These are phyloP conservation scores for Trigoniulus corallinus DNA, from an alignment of 1,140 invertebrate genomes.

Conservation along the genomic window DNA sequence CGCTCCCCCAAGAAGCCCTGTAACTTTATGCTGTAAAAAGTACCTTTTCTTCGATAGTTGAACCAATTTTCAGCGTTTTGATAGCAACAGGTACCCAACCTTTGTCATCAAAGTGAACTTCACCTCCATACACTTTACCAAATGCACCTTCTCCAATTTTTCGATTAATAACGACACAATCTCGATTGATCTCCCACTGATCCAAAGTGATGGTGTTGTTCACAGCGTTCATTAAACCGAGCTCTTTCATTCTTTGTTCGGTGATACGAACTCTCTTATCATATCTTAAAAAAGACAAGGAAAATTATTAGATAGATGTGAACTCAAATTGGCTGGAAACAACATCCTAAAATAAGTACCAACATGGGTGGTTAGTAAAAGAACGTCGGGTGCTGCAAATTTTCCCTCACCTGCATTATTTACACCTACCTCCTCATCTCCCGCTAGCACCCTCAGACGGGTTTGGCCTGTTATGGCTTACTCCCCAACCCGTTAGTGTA, in stretches of 20 bases:
- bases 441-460: too few relatives aligned
- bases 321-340: background rate
- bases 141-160: slow-evolving; percentile 78
- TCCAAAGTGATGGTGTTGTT: slow-evolving; percentile 40
- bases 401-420: too few relatives aligned
- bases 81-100: slow-evolving; percentile 79
- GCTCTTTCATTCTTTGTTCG: slow-evolving; percentile 50
- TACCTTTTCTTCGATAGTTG: slow-evolving; percentile 60
- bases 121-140: slow-evolving; percentile 71
- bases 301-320: too few relatives aligned
- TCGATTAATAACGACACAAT: slow-evolving; percentile 74
- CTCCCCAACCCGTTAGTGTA: too few relatives aligned
- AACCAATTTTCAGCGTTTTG: slow-evolving; percentile 71
- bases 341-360: background rate
- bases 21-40: too few relatives aligned
- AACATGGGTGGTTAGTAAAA: background rate
- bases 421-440: too few relatives aligned
- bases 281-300: slow-evolving; percentile 34
- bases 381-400: too few relatives aligned
- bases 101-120: slow-evolving; percentile 44
- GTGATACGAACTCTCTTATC: slow-evolving; percentile 48
- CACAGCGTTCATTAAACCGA: slow-evolving; percentile 38
- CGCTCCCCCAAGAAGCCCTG: too few relatives aligned
- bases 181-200: slow-evolving; percentile 69
- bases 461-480: too few relatives aligned